phyloP scores from a whole-genome alignment of 2,888 invertebrate species.

The Lasioglossum malachurum region DNA sequence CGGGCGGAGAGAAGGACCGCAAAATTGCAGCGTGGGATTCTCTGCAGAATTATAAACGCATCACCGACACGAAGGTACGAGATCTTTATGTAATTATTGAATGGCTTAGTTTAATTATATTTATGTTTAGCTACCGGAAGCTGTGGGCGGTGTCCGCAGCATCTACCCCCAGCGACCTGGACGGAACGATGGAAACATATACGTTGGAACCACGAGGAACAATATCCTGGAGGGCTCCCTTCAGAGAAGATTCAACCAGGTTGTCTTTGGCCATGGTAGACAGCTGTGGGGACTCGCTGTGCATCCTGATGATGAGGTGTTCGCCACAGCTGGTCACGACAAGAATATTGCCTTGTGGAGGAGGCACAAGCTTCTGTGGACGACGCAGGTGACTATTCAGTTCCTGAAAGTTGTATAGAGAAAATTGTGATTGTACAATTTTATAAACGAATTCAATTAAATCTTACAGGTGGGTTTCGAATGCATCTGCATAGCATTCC shows the following conservation, averaged over 20 bases:
- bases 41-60: conserved; percentile 94
- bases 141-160: conserved; percentile 94
- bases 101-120: neutral
- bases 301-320: conserved; percentile 96
- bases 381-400: conserved; percentile 89
- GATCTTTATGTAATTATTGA: no score
- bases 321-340: conserved; percentile 96
- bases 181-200: conserved; percentile 95
- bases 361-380: conserved; percentile 94
- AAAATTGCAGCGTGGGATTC: conserved; percentile 97
- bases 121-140: conserved; percentile 90
- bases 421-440: no score
- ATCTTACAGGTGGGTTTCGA: conserved; percentile 91
- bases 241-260: conserved; percentile 94
- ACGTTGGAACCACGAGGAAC: conserved; percentile 95
- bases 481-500: conserved; percentile 94
- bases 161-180: conserved; percentile 95
- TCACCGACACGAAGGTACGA: conserved; percentile 93
- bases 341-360: conserved; percentile 96
- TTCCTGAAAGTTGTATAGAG: neutral
- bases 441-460: neutral
- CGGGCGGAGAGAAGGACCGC: conserved; percentile 95
- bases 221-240: conserved; percentile 96
- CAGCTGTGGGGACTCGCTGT: conserved; percentile 95
- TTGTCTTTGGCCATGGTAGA: conserved; percentile 95